Percentiles rank a stretch among this genome's conserved stretches.
Conservation (phyloP, 2,797 vertebrate species). For the Myripristis jacobus region DNA sequence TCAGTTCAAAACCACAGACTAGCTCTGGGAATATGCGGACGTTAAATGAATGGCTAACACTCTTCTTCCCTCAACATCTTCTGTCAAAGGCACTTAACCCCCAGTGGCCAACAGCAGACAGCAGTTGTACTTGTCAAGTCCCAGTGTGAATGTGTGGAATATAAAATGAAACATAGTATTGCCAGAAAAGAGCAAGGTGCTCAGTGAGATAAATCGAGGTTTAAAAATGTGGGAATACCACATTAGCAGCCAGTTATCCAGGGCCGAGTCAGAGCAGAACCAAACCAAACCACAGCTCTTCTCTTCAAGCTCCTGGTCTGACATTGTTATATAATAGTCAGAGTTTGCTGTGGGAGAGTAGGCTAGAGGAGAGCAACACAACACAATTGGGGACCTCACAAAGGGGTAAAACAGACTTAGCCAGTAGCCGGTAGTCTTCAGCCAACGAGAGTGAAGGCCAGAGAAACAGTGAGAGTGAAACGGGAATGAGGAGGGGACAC, state of each 20-base stretch:
- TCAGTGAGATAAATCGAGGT: background rate
- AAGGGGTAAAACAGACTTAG: background rate
- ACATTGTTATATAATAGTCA: conserved; percentile 52
- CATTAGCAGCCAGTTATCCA: conserved; percentile 10
- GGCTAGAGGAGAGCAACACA: conserved; percentile 33
- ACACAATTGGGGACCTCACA: conserved; percentile 11
- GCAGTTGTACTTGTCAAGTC: no score
- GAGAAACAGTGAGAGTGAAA: conserved; percentile 34
- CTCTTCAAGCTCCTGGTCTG: conserved; percentile 52
- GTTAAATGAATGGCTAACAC: no score
- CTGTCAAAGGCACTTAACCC: no score
- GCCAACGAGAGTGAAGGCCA: conserved; percentile 27
- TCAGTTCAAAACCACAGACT: background rate
- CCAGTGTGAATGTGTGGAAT: no score
- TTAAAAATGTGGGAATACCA: background rate
- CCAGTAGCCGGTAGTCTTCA: background rate
- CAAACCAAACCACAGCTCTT: conserved; percentile 13
- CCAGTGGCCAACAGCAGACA: no score
- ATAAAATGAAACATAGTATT: no score
- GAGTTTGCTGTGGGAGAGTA: conserved; percentile 36
- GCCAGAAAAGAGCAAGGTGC: no score
- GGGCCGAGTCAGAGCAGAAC: conserved; percentile 41
- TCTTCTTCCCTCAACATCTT: no score
- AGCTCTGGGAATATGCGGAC: background rate
- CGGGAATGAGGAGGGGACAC: conserved; percentile 27